These are phyloP conservation scores for Motacilla tschutschensis DNA, from an alignment of 2,113 vertebrate genomes.

Conservation along the genomic window DNA sequence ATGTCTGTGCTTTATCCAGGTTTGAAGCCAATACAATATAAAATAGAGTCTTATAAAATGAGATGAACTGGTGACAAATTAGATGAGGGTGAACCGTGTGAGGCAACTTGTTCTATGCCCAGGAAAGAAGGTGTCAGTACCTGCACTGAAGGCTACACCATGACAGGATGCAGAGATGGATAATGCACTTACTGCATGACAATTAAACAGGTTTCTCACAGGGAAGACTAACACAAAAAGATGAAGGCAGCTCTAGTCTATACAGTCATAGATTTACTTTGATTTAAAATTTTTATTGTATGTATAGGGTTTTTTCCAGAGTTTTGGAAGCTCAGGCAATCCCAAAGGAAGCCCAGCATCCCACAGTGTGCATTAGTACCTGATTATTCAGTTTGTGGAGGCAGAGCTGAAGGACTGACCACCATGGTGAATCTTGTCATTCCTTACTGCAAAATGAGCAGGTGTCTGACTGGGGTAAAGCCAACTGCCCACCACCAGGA, in stretches of 20 bases:
- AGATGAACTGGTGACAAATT: not conserved
- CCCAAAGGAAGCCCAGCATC: not conserved
- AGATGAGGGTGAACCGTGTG: fast-evolving
- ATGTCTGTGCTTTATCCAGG: constrained; percentile 6
- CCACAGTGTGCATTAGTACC: not conserved
- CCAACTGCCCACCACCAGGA: not conserved
- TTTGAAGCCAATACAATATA: not conserved
- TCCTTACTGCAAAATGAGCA: not conserved
- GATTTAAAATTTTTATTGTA: not conserved
- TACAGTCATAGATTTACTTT: not conserved
- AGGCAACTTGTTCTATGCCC: not conserved
- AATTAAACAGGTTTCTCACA: not conserved
- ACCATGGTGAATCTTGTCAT: fast-evolving
- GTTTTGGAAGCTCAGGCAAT: not conserved
- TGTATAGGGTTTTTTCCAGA: not conserved
- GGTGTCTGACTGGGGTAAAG: not conserved
- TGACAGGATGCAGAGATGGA: not conserved
- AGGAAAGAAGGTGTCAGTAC: not conserved
- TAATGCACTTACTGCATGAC: not conserved
- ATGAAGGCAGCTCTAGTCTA: not conserved
- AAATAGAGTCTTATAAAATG: not conserved
- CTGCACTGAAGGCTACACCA: not conserved
- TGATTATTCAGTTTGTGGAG: not conserved
- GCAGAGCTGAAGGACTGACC: not conserved
- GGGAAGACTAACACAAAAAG: not conserved